These are phyloP conservation scores for Apostichopus californicus DNA, from an alignment of 35 echinoderm and acorn worm species.

Conservation along the genomic window DNA sequence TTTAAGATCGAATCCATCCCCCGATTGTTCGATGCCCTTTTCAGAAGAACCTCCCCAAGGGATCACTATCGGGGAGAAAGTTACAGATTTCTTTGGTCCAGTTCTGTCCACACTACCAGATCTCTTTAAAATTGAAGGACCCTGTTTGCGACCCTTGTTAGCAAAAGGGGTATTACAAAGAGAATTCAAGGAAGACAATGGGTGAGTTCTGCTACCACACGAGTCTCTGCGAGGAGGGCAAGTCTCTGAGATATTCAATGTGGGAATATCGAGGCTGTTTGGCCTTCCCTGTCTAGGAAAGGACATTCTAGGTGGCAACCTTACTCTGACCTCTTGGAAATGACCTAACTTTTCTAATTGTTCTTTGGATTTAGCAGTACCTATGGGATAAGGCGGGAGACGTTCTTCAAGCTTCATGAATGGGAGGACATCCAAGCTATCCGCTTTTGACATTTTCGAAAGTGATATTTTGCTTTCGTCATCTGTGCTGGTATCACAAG, in stretches of 20 bases:
- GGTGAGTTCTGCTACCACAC: conserved; percentile 47
- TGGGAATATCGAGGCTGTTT: conserved; percentile 82
- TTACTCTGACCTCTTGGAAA: conserved; percentile 24
- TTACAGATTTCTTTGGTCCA: conserved; percentile 85
- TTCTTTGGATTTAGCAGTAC: conserved; percentile 7
- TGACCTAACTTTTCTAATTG: conserved; percentile 6
- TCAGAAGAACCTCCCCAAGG: conserved; percentile 58
- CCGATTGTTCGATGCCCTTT: conserved; percentile 57
- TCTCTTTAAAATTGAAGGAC: conserved; percentile 78
- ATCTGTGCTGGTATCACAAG: neutral
- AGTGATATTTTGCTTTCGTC: neutral
- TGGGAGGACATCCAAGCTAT: conserved; percentile 76
- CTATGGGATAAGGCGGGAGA: conserved; percentile 58
- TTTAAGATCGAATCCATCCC: conserved; percentile 20
- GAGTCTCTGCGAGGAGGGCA: conserved; percentile 39
- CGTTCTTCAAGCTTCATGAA: conserved; percentile 60
- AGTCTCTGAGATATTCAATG: conserved; percentile 50
- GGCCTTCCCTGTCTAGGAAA: conserved; percentile 49
- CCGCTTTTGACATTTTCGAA: conserved; percentile 35
- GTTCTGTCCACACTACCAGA: conserved; percentile 68
- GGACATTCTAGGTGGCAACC: conserved; percentile 14
- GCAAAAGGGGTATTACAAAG: neutral
- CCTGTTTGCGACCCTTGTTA: conserved; percentile 62
- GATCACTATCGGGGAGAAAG: conserved; percentile 86
- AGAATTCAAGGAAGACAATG: conserved; percentile 37